phyloP scores from a whole-genome alignment of 2,797 vertebrate genomes.

The Apogon hyalosoma region DNA sequence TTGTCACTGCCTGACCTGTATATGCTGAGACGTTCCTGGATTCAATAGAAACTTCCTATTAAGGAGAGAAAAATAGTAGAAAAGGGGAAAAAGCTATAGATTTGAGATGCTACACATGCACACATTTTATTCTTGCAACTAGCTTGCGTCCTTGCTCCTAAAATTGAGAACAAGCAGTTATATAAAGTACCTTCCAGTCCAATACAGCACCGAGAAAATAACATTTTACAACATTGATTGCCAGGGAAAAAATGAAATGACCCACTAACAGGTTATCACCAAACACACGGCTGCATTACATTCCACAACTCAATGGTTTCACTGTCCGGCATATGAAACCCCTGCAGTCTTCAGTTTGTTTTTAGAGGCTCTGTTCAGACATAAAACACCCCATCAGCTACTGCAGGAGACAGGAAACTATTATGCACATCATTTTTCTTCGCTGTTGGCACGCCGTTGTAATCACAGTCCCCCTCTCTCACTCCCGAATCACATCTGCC shows the following conservation, averaged over 20 bases:
- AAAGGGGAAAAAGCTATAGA: too few relatives aligned
- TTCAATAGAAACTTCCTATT: too few relatives aligned
- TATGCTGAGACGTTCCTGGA: too few relatives aligned
- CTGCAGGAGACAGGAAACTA: slow-evolving; percentile 67
- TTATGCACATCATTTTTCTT: slow-evolving; percentile 74
- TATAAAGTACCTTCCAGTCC: too few relatives aligned
- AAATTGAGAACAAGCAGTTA: too few relatives aligned
- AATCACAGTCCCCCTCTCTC: slow-evolving; percentile 34
- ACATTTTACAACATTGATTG: too few relatives aligned
- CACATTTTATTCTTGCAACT: too few relatives aligned
- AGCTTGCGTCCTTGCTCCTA: too few relatives aligned
- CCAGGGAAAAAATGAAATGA: slow-evolving; percentile 1
- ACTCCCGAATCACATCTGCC: slow-evolving; percentile 34
- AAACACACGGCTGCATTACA: slow-evolving; percentile 14
- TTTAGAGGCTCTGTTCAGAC: slow-evolving; percentile 45
- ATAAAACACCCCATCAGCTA: slow-evolving; percentile 70
- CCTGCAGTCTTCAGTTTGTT: slow-evolving; percentile 26
- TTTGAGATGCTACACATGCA: too few relatives aligned
- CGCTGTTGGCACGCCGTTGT: slow-evolving; percentile 58
- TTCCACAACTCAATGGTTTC: slow-evolving; percentile 46
- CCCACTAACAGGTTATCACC: slow-evolving; percentile 29
- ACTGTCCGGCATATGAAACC: slow-evolving; percentile 38
- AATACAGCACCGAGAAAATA: too few relatives aligned
- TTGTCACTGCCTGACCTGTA: too few relatives aligned
- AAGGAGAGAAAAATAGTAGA: too few relatives aligned